Evolutionary conservation across 1,140 invertebrate species (phyloP), one percentile per base, ranked within the genome.

Genomic region (Procambarus virginalis): DNA sequence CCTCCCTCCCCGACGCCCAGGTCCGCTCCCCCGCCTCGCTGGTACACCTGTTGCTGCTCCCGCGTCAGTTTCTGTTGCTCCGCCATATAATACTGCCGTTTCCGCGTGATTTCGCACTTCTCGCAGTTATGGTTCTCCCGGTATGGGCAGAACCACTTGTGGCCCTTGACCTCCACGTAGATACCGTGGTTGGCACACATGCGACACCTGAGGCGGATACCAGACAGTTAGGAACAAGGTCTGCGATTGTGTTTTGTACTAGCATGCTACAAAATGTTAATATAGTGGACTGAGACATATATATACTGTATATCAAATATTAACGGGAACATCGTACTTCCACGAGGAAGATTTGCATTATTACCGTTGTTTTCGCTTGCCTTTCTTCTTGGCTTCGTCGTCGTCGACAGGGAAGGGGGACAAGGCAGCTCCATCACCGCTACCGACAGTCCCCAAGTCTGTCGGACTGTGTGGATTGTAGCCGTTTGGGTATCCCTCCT

Each of bases 61-160:
- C 91, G 75, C 34, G 89, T 92, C 9, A 86, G 51, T 55, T 92
- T 88, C 51, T 90, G 89, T 34, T 90, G 88, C 55, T 91, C 76
- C 8, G 86, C 84, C 85, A 91, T 89, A 17, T 88, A 90, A 58
- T 77, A 77, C 68, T 92, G 91, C 48, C 81, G 73, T 51, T 92
- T 92, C 45, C 89, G 81, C 9, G 91, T 92, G 70, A 92, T 91
- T 9, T 85, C 89, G 70, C 91, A 92, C 84, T 85, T 73, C 9
- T 48, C 70, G 48, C 91, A 92, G 14, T 46, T 60, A 58, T 90
- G 90, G 6, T 64, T 17, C 0, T 88, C 81, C 22, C 86, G 82
- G 84, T 81, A 91, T 0, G 64, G 51, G 60, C 91, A 92, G 89
- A 88, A 88, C 86, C 90, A 92, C 75, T 92, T 92, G 81, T 92